A percentile compares a stretch with the other conserved stretches of the same genome.
Evolutionary conservation across 2,797 vertebrate genomes (phyloP).

Genomic region (Chaetodon trifasciatus): DNA sequence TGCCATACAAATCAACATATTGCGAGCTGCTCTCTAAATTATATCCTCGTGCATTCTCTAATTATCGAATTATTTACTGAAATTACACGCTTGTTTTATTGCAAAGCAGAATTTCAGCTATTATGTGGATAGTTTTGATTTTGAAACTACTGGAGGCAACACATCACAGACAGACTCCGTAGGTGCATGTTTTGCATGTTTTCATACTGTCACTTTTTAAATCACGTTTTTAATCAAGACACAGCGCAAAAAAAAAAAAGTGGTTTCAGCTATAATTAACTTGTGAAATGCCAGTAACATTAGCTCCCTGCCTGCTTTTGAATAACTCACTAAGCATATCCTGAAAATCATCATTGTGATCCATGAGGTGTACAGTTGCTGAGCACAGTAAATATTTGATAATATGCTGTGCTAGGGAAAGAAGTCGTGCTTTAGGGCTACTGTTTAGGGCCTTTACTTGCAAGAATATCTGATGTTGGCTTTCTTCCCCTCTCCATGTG

Average conservation of each 20-base stretch:
- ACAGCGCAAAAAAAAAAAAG: neutral
- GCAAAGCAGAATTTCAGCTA: neutral
- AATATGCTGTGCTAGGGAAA: neutral
- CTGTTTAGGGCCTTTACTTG: constrained; percentile 23
- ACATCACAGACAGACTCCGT: neutral
- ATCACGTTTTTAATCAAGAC: constrained; percentile 20
- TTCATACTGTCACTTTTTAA: constrained; percentile 10
- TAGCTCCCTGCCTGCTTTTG: constrained; percentile 1
- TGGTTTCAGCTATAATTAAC: constrained; percentile 28
- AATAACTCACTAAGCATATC: constrained; percentile 5
- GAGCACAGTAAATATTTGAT: neutral
- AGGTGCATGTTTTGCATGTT: constrained; percentile 7
- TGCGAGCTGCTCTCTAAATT: constrained; percentile 10
- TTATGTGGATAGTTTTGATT: neutral
- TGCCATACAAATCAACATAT: constrained; percentile 21
- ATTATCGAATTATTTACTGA: constrained; percentile 3
- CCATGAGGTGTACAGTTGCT: neutral
- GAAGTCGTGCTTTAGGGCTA: neutral
- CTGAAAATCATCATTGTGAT: constrained; percentile 17
- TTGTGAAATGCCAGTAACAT: constrained; percentile 7
- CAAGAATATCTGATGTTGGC: neutral
- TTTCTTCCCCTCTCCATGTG: constrained; percentile 4
- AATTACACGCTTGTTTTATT: neutral
- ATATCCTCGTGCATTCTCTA: constrained; percentile 2
- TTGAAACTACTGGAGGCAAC: neutral